Percentiles rank a stretch among this genome's conserved stretches.
phyloP scores from a whole-genome alignment of 2,888 invertebrate genomes.

The Drosophila recens region DNA sequence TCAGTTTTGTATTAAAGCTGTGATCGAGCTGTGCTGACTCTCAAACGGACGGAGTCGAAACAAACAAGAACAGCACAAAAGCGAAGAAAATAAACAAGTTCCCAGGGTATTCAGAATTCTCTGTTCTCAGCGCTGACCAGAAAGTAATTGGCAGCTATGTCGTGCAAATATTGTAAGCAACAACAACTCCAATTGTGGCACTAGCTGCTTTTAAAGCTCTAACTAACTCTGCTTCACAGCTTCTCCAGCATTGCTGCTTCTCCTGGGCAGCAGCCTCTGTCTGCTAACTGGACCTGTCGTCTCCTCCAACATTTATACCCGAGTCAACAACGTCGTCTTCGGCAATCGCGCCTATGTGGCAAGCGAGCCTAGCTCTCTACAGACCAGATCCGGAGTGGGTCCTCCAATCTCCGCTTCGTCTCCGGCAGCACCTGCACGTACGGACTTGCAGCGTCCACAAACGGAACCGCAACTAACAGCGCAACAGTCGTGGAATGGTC shows the following conservation, averaged over 20 bases:
- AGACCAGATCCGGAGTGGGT: slow-evolving; percentile 7
- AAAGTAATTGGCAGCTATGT: slow-evolving; percentile 55
- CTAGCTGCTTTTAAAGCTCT: slow-evolving; percentile 9
- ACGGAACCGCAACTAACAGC: neutral
- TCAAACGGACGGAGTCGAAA: slow-evolving; percentile 29
- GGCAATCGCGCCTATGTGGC: neutral
- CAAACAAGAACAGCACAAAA: slow-evolving; percentile 14
- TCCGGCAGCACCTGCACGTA: neutral
- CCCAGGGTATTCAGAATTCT: slow-evolving; percentile 6
- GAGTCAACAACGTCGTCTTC: neutral
- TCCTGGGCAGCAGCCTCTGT: slow-evolving; percentile 34
- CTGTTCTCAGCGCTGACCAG: slow-evolving; percentile 9
- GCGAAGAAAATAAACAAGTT: slow-evolving; percentile 11
- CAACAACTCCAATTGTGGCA: neutral
- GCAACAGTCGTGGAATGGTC: slow-evolving; percentile 20
- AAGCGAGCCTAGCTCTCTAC: neutral
- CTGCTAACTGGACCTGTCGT: slow-evolving; percentile 17
- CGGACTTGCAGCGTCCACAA: slow-evolving; percentile 11
- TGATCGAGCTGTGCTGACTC: slow-evolving; percentile 59
- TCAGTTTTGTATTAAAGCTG: slow-evolving; percentile 69
- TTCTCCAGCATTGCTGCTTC: slow-evolving; percentile 23
- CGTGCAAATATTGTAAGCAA: slow-evolving; percentile 67
- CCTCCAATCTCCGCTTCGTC: neutral
- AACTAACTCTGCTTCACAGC: slow-evolving; percentile 31
- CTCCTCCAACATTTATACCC: neutral